These are phyloP conservation scores for Atlantisia rogersi DNA, from an alignment of 2,113 vertebrate genomes.

Conservation along the genomic window DNA sequence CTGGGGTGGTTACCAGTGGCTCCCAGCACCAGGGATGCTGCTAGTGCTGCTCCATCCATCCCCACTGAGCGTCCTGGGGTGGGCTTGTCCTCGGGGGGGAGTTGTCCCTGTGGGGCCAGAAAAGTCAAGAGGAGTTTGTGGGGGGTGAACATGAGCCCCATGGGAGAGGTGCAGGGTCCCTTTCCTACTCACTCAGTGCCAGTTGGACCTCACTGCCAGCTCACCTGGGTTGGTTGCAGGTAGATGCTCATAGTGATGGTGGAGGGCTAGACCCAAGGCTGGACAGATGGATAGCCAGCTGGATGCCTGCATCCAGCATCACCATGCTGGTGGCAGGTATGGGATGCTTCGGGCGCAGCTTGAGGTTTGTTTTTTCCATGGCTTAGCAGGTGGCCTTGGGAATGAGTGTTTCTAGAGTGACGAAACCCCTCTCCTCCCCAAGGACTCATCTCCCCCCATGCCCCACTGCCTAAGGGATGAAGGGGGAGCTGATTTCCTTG, in stretches of 20 bases:
- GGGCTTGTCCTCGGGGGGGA: rapidly evolving
- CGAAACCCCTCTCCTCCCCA: neutral
- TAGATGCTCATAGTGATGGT: rapidly evolving
- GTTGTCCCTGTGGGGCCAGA: neutral
- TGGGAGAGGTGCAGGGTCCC: rapidly evolving
- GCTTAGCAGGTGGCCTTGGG: neutral
- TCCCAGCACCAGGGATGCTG: neutral
- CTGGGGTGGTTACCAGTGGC: neutral
- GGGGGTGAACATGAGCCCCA: rapidly evolving
- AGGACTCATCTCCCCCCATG: too few species aligned
- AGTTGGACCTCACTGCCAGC: neutral
- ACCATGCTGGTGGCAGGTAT: rapidly evolving
- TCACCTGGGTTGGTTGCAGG: neutral
- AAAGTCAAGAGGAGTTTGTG: neutral
- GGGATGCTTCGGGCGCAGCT: neutral
- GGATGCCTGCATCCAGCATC: neutral
- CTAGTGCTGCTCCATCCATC: neutral
- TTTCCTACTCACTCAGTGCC: neutral
- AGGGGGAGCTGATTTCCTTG: neutral
- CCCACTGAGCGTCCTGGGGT: too few species aligned
- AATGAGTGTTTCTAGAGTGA: neutral
- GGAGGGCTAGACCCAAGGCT: neutral
- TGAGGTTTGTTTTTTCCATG: neutral
- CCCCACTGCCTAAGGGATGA: neutral
- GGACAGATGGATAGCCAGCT: neutral